phyloP scores from a whole-genome alignment of 2,113 vertebrate species.

The Mesocricetus auratus region DNA sequence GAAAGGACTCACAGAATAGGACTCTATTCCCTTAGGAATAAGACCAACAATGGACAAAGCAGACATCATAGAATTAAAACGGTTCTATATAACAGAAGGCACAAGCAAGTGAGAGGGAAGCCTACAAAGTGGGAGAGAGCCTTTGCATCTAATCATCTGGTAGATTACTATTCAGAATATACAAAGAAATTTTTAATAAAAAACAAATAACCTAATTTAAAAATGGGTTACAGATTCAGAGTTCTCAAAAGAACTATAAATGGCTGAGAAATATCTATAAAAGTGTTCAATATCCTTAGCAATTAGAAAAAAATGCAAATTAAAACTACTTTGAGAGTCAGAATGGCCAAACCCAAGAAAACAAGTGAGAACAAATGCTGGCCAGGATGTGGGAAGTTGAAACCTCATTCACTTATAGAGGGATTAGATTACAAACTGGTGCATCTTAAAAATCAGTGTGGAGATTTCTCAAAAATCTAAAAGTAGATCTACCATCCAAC shows the following conservation, averaged over 20 bases:
- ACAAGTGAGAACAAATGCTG: neutral
- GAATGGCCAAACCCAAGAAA: neutral
- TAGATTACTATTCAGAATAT: neutral
- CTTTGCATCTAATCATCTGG: neutral
- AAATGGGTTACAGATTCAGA: neutral
- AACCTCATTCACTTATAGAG: neutral
- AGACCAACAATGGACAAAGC: neutral
- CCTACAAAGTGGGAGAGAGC: neutral
- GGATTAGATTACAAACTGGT: neutral
- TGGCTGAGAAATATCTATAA: neutral
- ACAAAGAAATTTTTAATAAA: neutral
- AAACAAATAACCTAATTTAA: neutral
- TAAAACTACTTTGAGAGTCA: neutral
- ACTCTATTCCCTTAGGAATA: neutral
- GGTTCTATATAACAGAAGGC: neutral
- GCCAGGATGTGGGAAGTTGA: neutral
- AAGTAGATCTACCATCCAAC: neutral
- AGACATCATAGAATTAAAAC: neutral
- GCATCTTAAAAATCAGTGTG: neutral
- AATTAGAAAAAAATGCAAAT: neutral
- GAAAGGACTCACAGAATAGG: neutral
- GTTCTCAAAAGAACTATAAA: neutral
- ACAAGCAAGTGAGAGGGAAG: no score
- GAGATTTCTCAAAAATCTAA: neutral
- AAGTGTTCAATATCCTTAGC: neutral